phyloP scores from a whole-genome alignment of 2,113 vertebrate genomes.

The Cyprinodon brontotheroides region DNA sequence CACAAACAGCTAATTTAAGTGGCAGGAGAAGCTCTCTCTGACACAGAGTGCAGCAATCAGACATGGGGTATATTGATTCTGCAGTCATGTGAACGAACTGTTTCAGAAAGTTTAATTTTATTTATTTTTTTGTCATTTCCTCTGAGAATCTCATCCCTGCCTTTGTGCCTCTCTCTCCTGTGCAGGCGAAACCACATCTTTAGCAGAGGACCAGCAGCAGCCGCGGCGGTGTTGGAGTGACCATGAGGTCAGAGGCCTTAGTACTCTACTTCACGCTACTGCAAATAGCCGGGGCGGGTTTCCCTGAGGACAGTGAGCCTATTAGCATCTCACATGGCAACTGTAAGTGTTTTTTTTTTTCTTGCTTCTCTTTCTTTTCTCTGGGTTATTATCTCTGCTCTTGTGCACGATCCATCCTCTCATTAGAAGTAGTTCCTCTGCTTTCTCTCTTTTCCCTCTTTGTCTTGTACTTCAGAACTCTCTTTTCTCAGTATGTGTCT shows the following conservation, averaged over 20 bases:
- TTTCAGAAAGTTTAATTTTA: constrained; percentile 32
- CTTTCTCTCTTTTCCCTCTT: constrained; percentile 40
- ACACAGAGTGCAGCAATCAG: constrained; percentile 16
- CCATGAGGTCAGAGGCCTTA: constrained; percentile 98
- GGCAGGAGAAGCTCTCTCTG: constrained; percentile 30
- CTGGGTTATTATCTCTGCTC: constrained; percentile 6
- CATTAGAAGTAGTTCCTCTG: constrained; percentile 38
- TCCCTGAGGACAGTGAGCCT: constrained; percentile 98
- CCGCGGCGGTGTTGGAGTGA: constrained; percentile 81
- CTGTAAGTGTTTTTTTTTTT: constrained; percentile 86
- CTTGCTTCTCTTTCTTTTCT: constrained; percentile 15
- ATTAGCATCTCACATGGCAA: constrained; percentile 99
- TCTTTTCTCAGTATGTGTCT: constrained; percentile 30
- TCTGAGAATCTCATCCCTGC: not conserved
- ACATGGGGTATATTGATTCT: constrained; percentile 29
- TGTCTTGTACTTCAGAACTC: constrained; percentile 33
- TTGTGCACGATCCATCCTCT: constrained; percentile 3
- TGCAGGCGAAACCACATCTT: constrained; percentile 90
- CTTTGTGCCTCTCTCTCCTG: constrained; percentile 26
- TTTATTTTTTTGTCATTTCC: constrained; percentile 21
- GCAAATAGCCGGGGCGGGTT: constrained; percentile 91
- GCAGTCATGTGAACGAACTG: constrained; percentile 31
- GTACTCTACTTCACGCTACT: constrained; percentile 97
- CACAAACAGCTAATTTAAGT: constrained; percentile 54
- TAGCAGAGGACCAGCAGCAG: constrained; percentile 81